Conservation (phyloP, 2,888 invertebrate genomes). For the Agapetus fuscipes region DNA sequence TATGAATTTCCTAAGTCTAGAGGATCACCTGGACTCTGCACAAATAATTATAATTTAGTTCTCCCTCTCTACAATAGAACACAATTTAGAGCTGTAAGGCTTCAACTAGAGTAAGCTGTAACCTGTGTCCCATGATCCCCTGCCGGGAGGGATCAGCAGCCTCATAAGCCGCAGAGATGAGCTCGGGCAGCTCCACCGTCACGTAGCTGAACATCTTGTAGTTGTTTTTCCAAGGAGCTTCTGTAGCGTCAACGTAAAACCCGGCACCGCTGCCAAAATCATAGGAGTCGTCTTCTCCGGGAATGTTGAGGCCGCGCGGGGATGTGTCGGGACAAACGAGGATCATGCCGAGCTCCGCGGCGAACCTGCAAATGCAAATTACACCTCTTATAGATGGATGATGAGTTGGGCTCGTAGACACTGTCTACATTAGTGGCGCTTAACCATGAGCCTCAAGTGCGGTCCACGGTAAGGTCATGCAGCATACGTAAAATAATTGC, state of each 20-base stretch:
- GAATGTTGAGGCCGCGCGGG: constrained; percentile 79
- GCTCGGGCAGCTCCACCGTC: constrained; percentile 70
- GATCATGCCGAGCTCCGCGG: constrained; percentile 74
- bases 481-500: too few species aligned
- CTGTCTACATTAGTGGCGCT: too few species aligned
- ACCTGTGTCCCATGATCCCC: constrained; percentile 78
- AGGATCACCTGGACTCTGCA: too few species aligned
- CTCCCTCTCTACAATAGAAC: too few species aligned
- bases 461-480: too few species aligned
- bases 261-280: constrained; percentile 95
- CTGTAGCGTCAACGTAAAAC: constrained; percentile 88
- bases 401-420: too few species aligned
- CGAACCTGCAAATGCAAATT: constrained; percentile 45
- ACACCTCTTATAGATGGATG: too few species aligned
- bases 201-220: constrained; percentile 95
- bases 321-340: constrained; percentile 95
- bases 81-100: too few species aligned
- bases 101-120: too few species aligned
- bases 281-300: constrained; percentile 85
- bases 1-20: too few species aligned
- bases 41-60: too few species aligned
- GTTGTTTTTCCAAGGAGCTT: constrained; percentile 85
- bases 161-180: constrained; percentile 66
- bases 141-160: constrained; percentile 46
- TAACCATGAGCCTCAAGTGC: too few species aligned